Evolutionary conservation across 2,888 invertebrate species (phyloP), one percentile per base, ranked within the genome.

Genomic region (Scaeva pyrastri): DNA sequence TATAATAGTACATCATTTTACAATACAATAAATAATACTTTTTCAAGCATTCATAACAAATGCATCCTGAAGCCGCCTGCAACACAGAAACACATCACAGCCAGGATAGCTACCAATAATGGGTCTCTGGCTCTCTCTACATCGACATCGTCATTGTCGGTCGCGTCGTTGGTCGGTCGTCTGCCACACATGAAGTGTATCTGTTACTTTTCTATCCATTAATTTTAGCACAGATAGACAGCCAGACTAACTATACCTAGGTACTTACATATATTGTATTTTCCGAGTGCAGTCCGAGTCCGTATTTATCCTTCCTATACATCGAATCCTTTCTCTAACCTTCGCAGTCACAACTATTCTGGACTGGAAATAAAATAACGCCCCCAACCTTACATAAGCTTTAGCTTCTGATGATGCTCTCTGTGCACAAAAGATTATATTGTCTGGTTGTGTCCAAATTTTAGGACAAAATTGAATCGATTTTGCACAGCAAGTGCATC

Each of bases 191-290:
- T 74, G 58, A 74, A 70, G 73, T 56, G 73, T 68, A 73, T 78
- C 73, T 83, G 78, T 83, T 78, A 83, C 83, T 78, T 64, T 74
- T 74, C 55, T 78, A 78, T 62, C 82, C 77, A 83, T 83, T 83
- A 83, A 83, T 83, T 83, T 83, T 48, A 82, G 82, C 74, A 48
- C 73, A 70, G 70, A 55, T 19, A 23, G 77, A 60, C 56, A 80
- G 68, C 52, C 72, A 68, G 72, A 66, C 76, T 36, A 41, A 41
- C 71, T 55, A 52, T 74, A 31, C 26, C n/a, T n/a, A n/a, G n/a
- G n/a, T n/a, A 26, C 31, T 8, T 31, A n/a, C n/a, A n/a, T n/a
- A 31, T 31, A 31, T n/a, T n/a, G n/a, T 31, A 60, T 74, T 68
- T 41, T 68, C 43, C 19, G 48, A 71, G 48, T 75, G 66, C 11